Evolutionary conservation across 2,888 invertebrate species (phyloP).

Genomic region (Sinentomon sp.): DNA sequence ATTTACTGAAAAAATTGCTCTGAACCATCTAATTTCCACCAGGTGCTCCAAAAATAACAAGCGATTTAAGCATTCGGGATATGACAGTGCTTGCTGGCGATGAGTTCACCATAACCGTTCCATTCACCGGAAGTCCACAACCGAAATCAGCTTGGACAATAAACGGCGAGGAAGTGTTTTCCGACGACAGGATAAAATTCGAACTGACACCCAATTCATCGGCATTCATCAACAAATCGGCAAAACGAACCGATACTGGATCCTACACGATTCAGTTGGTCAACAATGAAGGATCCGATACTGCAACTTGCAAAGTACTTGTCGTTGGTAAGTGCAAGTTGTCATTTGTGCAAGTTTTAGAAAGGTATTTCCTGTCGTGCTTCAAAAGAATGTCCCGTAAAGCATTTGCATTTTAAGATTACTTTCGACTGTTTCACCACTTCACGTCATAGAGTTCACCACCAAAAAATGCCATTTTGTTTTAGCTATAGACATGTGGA

Average conservation of each 20-base stretch:
- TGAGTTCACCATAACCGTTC: conserved; percentile 83
- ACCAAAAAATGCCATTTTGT: too few species aligned
- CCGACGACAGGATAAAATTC: conserved; percentile 57
- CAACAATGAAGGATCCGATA: conserved; percentile 73
- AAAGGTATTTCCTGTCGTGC: too few species aligned
- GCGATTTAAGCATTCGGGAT: conserved; percentile 70
- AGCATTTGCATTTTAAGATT: too few species aligned
- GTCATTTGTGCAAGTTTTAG: too few species aligned
- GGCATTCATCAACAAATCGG: conserved; percentile 56
- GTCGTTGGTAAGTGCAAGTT: conserved; percentile 29
- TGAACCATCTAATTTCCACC: conserved; percentile 10
- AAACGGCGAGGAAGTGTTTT: conserved; percentile 54
- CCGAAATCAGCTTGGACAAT: conserved; percentile 74
- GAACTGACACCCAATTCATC: conserved; percentile 53
- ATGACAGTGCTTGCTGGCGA: conserved; percentile 87
- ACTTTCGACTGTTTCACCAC: too few species aligned
- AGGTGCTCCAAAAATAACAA: conserved; percentile 67
- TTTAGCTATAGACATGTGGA: too few species aligned
- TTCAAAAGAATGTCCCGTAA: too few species aligned
- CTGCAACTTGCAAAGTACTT: conserved; percentile 57
- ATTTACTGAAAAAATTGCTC: too few species aligned
- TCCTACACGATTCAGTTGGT: conserved; percentile 69
- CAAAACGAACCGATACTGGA: conserved; percentile 74
- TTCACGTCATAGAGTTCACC: too few species aligned
- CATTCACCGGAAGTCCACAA: conserved; percentile 68